A percentile compares a stretch with the other conserved stretches of the same genome.
Evolutionary conservation across 2,113 vertebrate genomes (phyloP).

Genomic region (Montifringilla adamsi): DNA sequence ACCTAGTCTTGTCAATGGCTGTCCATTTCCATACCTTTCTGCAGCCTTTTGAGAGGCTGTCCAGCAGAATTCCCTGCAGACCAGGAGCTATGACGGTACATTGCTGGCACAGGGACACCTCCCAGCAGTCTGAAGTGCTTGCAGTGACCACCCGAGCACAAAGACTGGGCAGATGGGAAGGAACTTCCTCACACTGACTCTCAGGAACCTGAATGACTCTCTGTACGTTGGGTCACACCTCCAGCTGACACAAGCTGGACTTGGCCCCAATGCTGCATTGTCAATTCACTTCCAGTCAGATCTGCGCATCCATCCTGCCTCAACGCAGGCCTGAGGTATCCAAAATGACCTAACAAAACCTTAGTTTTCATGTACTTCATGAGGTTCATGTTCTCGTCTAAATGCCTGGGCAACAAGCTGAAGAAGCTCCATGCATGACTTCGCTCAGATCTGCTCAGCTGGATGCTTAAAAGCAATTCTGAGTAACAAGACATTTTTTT

Average conservation of each 20-base stretch:
- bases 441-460: neutral
- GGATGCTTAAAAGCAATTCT: neutral
- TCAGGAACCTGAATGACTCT: neutral
- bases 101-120: neutral
- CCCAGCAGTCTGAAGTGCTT: neutral
- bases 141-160: neutral
- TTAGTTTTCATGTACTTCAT: neutral
- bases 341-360: neutral
- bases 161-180: neutral
- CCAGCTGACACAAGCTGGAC: neutral
- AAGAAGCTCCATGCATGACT: neutral
- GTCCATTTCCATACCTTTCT: neutral
- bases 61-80: neutral
- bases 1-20: neutral
- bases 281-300: neutral
- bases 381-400: neutral
- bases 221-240: neutral
- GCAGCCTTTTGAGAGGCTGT: neutral
- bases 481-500: neutral
- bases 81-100: too few relatives aligned
- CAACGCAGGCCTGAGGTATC: fast-evolving
- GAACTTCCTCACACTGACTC: fast-evolving
- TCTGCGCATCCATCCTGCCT: neutral
- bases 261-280: fast-evolving
- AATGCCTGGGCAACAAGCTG: neutral